Base-by-base conservation (phyloP, 64 coral and sea anemone species). In the Montipora sp. region DNA sequence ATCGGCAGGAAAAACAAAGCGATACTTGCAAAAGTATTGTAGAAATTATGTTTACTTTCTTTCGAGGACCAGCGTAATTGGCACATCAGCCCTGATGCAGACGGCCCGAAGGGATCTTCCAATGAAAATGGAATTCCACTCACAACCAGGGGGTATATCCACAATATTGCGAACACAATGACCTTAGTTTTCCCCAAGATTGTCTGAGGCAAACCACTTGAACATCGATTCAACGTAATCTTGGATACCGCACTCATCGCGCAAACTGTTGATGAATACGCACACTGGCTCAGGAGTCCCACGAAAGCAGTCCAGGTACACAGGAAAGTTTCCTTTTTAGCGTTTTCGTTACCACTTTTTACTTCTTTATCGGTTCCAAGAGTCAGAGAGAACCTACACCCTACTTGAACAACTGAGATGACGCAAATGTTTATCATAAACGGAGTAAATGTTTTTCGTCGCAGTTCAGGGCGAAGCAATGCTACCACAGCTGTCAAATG, bases 381-480 rank as follows among this genome's bases (percentile, higher is more conserved):
- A 5, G 65, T 21, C 0, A 71, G 15, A 63, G 65, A 47, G 7
- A 71, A 71, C 8, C 65, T 65, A 15, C 61, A 67, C 2, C 16
- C 20, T 11, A 63, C 47, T 50, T 49, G 16, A 8, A 85, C 8
- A 2, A 85, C 3, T 10, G 63, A 70, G 3, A 85, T 72, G 10
- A 71, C 45, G 12, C 61, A 71, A 8, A 85, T 11, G 65, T 85
- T 85, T 65, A 85, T 70, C 82, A 71, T 71, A 19, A 85, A 50
- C 9, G 82, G 61, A 11, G 82, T 12, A 19, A 85, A n/a, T 4
- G 49, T 21, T 68, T 23, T 85, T 68, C 44, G 19, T n/a, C 82
- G 63, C 65, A 85, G 13, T 46, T 44, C 18, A 16, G 15, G 44
- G 7, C 65, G 82, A 22, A 72, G 20, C 59, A 85, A 72, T 10